A percentile compares a stretch with the other conserved stretches of the same genome.
Evolutionary conservation across 2,888 invertebrate genomes (phyloP).

Genomic region (Sesia bembeciformis): DNA sequence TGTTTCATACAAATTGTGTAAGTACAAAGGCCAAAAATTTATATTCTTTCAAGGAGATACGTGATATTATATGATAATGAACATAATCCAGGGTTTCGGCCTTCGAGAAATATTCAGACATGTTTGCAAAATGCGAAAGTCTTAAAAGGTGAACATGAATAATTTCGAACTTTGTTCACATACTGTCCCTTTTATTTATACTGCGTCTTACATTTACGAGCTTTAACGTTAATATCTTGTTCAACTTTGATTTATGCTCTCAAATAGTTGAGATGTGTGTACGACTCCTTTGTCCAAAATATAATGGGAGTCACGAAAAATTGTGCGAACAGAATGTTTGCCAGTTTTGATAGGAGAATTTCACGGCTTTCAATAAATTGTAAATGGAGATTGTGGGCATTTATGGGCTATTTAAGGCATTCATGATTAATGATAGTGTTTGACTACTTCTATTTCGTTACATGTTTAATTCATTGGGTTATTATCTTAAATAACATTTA

Average conservation of each 20-base stretch:
- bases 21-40: too few species aligned
- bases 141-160: too few species aligned
- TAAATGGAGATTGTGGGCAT: conserved; percentile 58
- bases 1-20: too few species aligned
- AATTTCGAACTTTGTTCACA: neutral
- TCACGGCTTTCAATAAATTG: conserved; percentile 40
- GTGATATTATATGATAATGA: too few species aligned
- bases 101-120: too few species aligned
- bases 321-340: conserved; percentile 43
- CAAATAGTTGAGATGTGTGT: conserved; percentile 23
- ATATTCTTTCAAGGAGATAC: too few species aligned
- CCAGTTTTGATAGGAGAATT: conserved; percentile 35
- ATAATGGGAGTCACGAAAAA: conserved; percentile 19
- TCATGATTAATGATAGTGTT: conserved; percentile 42
- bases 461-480: too few species aligned
- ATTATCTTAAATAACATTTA: too few species aligned
- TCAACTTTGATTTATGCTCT: conserved; percentile 59
- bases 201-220: conserved; percentile 8
- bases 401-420: conserved; percentile 54
- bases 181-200: neutral
- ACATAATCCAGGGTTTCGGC: too few species aligned
- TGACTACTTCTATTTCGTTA: too few species aligned
- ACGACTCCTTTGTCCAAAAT: conserved; percentile 10
- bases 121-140: too few species aligned
- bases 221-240: conserved; percentile 49